phyloP scores from a whole-genome alignment of 2,888 invertebrate genomes.

The Megamerina dolium region DNA sequence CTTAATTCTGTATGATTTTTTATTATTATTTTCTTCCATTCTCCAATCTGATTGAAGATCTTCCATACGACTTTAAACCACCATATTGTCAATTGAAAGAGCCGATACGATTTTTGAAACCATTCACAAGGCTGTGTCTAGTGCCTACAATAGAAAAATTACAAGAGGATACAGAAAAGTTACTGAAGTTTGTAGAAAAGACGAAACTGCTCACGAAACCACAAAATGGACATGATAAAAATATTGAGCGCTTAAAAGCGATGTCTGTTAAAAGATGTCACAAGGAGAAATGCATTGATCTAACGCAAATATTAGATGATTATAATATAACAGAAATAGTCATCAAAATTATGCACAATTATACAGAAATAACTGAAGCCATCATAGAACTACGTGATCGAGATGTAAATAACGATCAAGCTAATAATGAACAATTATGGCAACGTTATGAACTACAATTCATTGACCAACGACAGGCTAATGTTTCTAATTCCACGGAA shows the following conservation, averaged over 20 bases:
- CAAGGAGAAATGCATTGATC: background rate
- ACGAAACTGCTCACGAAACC: conserved; percentile 25
- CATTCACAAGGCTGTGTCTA: conserved; percentile 26
- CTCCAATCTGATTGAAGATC: conserved; percentile 24
- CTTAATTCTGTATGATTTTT: no score
- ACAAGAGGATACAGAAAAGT: conserved; percentile 18
- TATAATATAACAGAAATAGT: conserved; percentile 17
- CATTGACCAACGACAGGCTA: conserved; percentile 12
- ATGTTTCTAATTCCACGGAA: conserved; percentile 1
- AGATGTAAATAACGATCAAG: conserved; percentile 3
- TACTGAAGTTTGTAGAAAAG: conserved; percentile 24
- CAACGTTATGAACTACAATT: conserved; percentile 31
- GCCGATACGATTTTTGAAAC: conserved; percentile 33
- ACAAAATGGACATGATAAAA: no score
- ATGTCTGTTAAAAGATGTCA: background rate
- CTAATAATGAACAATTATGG: conserved; percentile 23
- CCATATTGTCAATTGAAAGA: conserved; percentile 34
- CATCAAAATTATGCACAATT: conserved; percentile 29
- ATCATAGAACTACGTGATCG: conserved; percentile 15
- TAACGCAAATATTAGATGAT: no score
- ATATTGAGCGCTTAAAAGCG: background rate
- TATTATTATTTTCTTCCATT: no score
- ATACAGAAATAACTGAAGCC: conserved; percentile 23
- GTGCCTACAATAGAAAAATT: conserved; percentile 21
- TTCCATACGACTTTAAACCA: conserved; percentile 35